These are phyloP conservation scores for Drosophila nannoptera DNA, from an alignment of 1,140 invertebrate species.

Conservation along the genomic window DNA sequence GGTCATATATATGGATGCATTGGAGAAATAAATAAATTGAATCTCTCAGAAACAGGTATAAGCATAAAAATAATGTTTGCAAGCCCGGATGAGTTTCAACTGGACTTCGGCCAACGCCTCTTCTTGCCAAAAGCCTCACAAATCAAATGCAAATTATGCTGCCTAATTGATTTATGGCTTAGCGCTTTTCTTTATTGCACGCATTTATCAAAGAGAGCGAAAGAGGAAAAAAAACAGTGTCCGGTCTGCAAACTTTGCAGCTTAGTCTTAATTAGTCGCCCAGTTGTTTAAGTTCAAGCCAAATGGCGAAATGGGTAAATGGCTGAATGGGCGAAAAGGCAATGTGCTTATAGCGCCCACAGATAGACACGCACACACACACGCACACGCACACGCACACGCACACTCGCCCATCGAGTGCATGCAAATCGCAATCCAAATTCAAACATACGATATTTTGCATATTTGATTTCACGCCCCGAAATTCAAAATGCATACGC, in stretches of 20 bases:
- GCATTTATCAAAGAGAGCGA: slow-evolving; percentile 37
- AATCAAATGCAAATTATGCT: slow-evolving; percentile 76
- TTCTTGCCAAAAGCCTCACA: slow-evolving; percentile 49
- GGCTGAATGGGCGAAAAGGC: neutral
- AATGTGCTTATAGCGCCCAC: slow-evolving; percentile 18
- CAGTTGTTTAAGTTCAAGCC: slow-evolving; percentile 10
- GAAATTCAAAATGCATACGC: slow-evolving; percentile 71
- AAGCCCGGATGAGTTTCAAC: slow-evolving; percentile 41
- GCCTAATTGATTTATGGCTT: slow-evolving; percentile 72
- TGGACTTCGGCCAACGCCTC: slow-evolving; percentile 33
- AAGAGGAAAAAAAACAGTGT: neutral
- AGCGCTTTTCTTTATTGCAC: slow-evolving; percentile 56
- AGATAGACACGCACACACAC: neutral
- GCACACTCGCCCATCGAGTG: neutral
- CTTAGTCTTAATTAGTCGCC: slow-evolving; percentile 70
- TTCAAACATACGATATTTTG: slow-evolving; percentile 61
- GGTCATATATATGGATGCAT: slow-evolving; percentile 43
- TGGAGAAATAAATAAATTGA: slow-evolving; percentile 34
- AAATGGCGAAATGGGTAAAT: slow-evolving; percentile 2
- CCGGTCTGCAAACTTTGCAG: slow-evolving; percentile 65
- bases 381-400: neutral
- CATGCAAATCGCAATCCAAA: slow-evolving; percentile 43
- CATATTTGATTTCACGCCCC: slow-evolving; percentile 74
- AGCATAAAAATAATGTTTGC: slow-evolving; percentile 34
- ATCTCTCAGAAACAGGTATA: neutral